A percentile compares a stretch with the other conserved stretches of the same genome.
phyloP scores from a whole-genome alignment of 2,113 vertebrate genomes.

The Pygoscelis adeliae region DNA sequence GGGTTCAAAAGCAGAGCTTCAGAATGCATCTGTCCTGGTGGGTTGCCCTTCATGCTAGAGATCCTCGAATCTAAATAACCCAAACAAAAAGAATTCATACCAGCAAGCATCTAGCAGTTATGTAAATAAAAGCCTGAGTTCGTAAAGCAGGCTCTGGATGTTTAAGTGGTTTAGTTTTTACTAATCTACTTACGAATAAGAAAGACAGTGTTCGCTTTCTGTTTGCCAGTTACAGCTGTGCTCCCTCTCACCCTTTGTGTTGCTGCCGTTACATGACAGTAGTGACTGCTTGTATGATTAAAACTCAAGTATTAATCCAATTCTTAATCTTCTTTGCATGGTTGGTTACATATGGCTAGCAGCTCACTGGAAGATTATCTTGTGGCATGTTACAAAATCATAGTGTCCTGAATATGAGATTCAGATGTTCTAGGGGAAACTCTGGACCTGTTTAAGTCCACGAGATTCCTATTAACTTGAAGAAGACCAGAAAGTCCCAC shows the following conservation, averaged over 20 bases:
- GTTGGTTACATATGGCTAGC: not conserved
- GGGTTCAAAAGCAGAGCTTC: not conserved
- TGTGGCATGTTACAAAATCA: not conserved
- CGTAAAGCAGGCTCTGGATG: not conserved
- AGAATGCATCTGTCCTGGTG: not conserved
- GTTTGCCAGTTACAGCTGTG: not conserved
- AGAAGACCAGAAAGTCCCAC: not conserved
- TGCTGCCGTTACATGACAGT: not conserved
- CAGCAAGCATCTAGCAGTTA: not conserved
- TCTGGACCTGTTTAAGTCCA: not conserved
- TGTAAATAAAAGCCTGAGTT: not conserved
- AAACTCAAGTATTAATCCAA: constrained; percentile 14
- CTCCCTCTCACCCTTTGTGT: not conserved
- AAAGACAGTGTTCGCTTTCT: not conserved
- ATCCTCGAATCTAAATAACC: not conserved
- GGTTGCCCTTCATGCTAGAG: not conserved
- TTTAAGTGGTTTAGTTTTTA: constrained; percentile 8
- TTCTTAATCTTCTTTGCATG: constrained; percentile 30
- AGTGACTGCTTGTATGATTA: not conserved
- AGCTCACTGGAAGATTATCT: not conserved
- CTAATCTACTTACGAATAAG: not conserved
- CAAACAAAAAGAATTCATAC: not conserved
- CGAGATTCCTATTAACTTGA: not conserved
- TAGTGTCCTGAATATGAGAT: not conserved
- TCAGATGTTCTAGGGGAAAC: not conserved